Base-by-base conservation (phyloP, 2,888 invertebrate genomes). In the Stramonita haemastoma region DNA sequence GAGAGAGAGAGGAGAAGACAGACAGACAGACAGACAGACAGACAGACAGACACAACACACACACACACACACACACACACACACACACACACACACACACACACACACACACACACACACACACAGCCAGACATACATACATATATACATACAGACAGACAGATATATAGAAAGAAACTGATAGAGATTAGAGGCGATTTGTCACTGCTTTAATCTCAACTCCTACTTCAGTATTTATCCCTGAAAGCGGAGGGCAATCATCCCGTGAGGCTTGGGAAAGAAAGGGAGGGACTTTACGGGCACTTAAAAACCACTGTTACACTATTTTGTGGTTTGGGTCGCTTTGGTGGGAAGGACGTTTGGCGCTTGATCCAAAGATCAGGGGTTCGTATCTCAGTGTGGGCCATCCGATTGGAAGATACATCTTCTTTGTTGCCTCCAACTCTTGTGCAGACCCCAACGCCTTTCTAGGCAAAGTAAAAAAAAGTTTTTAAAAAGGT, bases 161-260 rank as follows among this genome's bases (percentile, higher is more conserved):
- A 66, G 66, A 66, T 34, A 32, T 34, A 57, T 97, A 99, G n/a
- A n/a, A n/a, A n/a, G n/a, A n/a, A 97, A 99, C 99, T 34, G 15
- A 79, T 32, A 34, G n/a, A 79, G 32, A 79, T 19, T 32, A 4
- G 26, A 11, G n/a, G 22, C 26, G 1, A 22, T 1, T 77, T 26
- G 15, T 11, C 29, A 11, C 26, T 26, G 15, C 73, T 77, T n/a
- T 26, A 22, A 17, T 77, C 73, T 77, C 73, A n/a, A 11, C 29
- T 29, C 26, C 73, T 15, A 17, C 29, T 26, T 77, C 73, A 22
- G 22, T 77, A 17, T 77, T 29, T 77, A 17, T 6, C 73, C n/a
- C 73, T 29, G 15, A 17, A 22, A 17, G 15, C 29, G 2, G 2
- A 22, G 22, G 15, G 22, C 26, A 17, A 66, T 13, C 17, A 66